A percentile compares a stretch with the other conserved stretches of the same genome.
Evolutionary conservation across 2,113 vertebrate genomes (phyloP).

Genomic region (Maccullochella peelii): DNA sequence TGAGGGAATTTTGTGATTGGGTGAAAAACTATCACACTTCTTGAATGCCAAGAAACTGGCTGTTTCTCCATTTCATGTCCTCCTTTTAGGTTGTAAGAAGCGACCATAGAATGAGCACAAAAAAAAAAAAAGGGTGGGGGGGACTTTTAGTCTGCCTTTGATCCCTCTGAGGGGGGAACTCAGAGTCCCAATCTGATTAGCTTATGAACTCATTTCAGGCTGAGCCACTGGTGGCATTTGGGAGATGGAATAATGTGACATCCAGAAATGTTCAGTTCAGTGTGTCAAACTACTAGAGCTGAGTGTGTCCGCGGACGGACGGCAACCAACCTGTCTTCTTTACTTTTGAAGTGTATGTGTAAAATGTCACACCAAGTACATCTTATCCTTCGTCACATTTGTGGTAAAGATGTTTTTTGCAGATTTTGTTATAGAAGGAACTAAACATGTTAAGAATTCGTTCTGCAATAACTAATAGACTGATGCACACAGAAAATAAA

Average conservation of each 20-base stretch:
- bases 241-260: conserved; percentile 59
- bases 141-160: conserved; percentile 52
- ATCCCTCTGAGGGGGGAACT: conserved; percentile 58
- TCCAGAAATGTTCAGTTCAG: conserved; percentile 41
- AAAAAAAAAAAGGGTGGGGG: conserved; percentile 20
- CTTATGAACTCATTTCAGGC: conserved; percentile 72
- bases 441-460: neutral
- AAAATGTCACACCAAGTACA: conserved; percentile 39
- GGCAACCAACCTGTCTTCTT: conserved; percentile 12
- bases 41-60: conserved; percentile 38
- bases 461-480: neutral
- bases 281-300: conserved; percentile 24
- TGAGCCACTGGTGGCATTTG: conserved; percentile 64
- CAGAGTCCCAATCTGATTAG: conserved; percentile 68
- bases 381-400: neutral
- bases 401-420: neutral
- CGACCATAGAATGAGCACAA: conserved; percentile 4
- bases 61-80: conserved; percentile 41
- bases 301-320: neutral
- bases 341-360: conserved; percentile 24
- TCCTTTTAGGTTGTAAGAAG: conserved; percentile 38
- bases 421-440: neutral
- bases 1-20: conserved; percentile 41
- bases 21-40: conserved; percentile 35
- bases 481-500: neutral